A percentile compares a stretch with the other conserved stretches of the same genome.
These are phyloP conservation scores for Eupithecia insigniata DNA, from an alignment of 2,888 invertebrate species.

Conservation along the genomic window DNA sequence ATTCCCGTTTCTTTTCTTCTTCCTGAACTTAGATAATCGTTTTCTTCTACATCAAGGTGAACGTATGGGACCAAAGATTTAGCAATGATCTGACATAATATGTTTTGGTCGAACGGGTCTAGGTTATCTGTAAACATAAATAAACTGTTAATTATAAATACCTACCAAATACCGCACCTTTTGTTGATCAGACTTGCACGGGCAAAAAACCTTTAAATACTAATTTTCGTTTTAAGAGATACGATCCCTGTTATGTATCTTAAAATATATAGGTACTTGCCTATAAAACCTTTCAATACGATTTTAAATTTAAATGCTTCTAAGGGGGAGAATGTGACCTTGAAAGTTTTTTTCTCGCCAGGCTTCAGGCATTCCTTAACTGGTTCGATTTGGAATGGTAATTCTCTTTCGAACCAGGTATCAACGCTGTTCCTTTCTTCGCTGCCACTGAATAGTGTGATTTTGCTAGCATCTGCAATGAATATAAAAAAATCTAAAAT, in stretches of 20 bases:
- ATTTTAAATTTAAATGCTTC: conserved; percentile 82
- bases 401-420: conserved; percentile 73
- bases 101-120: conserved; percentile 81
- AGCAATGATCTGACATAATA: conserved; percentile 80
- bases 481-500: neutral
- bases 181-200: neutral
- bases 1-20: conserved; percentile 69
- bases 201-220: neutral
- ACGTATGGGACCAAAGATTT: conserved; percentile 87
- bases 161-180: neutral
- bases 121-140: conserved; percentile 69
- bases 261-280: conserved; percentile 49
- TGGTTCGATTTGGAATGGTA: conserved; percentile 83
- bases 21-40: conserved; percentile 84
- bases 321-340: conserved; percentile 82
- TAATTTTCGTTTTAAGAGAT: neutral
- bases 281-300: conserved; percentile 69
- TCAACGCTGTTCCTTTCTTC: conserved; percentile 69
- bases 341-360: conserved; percentile 67
- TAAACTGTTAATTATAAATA: neutral
- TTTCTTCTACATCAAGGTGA: conserved; percentile 88
- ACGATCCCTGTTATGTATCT: neutral
- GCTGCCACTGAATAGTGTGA: conserved; percentile 72
- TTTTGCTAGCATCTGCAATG: conserved; percentile 61
- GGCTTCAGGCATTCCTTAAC: conserved; percentile 73